Conservation (phyloP, 2,888 invertebrate species). For the Eilema griseolum region DNA sequence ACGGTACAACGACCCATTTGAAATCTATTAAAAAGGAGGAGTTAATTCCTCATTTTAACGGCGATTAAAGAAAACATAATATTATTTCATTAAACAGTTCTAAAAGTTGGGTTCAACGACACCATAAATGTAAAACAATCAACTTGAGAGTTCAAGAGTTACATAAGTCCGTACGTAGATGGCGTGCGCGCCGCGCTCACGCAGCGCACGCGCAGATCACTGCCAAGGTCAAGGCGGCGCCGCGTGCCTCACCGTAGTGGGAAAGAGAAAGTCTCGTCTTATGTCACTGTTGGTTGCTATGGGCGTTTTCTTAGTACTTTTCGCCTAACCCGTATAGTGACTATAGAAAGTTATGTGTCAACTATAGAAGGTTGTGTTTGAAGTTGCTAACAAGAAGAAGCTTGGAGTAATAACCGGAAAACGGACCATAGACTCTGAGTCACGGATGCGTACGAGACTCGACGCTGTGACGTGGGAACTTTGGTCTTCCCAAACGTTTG, state of each 20-base stretch:
- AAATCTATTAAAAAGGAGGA: neutral
- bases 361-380: neutral
- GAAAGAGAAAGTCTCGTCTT: slow-evolving; percentile 20
- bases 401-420: neutral
- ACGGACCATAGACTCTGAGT: neutral
- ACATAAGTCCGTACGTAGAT: neutral
- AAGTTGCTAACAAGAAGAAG: neutral
- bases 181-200: slow-evolving; percentile 13
- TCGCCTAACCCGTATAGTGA: neutral
- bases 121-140: neutral
- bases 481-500: no score
- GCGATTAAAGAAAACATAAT: neutral
- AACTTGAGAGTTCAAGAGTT: neutral
- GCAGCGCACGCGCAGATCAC: slow-evolving; percentile 20
- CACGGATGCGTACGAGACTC: no score
- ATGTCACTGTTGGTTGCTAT: neutral
- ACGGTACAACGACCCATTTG: neutral
- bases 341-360: neutral
- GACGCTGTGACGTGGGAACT: no score
- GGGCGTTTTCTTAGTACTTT: neutral
- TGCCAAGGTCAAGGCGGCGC: slow-evolving; percentile 39
- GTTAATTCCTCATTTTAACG: neutral
- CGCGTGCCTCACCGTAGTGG: neutral
- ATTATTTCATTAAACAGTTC: neutral
- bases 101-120: neutral